These are phyloP conservation scores for Acanthiza pusilla DNA, from an alignment of 2,797 vertebrate species.

Conservation along the genomic window DNA sequence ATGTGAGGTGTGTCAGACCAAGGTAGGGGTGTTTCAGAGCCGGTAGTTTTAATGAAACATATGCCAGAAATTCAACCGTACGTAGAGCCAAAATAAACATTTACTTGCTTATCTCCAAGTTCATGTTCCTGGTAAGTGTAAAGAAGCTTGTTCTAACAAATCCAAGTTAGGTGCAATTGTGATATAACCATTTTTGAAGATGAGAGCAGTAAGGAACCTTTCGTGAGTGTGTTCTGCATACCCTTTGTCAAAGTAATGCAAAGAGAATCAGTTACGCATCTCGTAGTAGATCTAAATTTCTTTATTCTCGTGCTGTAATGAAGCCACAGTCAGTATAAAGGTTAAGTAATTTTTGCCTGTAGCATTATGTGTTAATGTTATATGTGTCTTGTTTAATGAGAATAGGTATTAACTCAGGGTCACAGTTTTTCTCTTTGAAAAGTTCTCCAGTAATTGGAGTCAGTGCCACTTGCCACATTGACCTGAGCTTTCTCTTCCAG, in stretches of 20 bases:
- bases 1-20: background rate
- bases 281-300: background rate
- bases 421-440: background rate
- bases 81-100: background rate
- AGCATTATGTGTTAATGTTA: background rate
- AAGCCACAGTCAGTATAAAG: background rate
- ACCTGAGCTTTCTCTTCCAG: background rate
- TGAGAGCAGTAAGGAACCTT: background rate
- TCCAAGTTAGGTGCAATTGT: background rate
- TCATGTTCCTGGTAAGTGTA: background rate
- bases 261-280: background rate
- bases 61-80: background rate
- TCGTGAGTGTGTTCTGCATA: background rate
- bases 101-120: background rate
- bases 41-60: background rate
- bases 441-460: background rate
- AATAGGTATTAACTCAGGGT: background rate
- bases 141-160: slow-evolving; percentile 9
- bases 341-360: background rate
- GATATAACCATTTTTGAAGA: background rate
- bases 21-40: background rate
- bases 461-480: background rate
- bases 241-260: background rate
- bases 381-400: background rate
- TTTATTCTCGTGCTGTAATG: background rate